Conservation (phyloP, 2,797 vertebrate species). For the Ctenosaura bakeri region DNA sequence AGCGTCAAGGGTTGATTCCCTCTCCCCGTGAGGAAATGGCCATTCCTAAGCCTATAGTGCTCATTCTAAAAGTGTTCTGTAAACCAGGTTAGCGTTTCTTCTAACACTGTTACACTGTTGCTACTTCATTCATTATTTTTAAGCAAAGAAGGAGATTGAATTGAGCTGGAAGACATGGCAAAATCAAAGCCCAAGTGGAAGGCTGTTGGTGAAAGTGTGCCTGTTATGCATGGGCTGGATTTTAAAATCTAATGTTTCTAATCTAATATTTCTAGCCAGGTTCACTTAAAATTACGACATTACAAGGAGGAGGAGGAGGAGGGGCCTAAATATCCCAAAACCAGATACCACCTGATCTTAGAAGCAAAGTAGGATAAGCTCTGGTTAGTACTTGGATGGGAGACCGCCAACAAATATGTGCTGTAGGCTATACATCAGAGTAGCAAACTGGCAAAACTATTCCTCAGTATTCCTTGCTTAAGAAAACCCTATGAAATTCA, state of each 20-base stretch:
- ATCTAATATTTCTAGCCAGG: neutral
- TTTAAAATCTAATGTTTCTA: constrained; percentile 3
- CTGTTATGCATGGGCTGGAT: neutral
- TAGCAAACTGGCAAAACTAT: no score
- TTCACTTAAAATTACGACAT: neutral
- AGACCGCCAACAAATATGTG: no score
- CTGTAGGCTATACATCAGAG: no score
- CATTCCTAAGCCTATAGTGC: constrained; percentile 29
- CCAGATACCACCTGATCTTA: no score
- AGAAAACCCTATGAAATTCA: no score
- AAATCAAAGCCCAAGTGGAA: constrained; percentile 38
- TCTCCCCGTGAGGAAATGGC: no score
- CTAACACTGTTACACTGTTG: neutral
- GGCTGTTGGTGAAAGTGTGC: no score
- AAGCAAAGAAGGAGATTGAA: constrained; percentile 33
- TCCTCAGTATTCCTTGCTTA: no score
- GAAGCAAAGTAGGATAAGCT: no score
- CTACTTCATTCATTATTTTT: constrained; percentile 48
- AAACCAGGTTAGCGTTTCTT: constrained; percentile 21
- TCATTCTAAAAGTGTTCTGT: neutral
- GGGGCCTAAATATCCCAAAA: no score
- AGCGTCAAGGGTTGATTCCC: no score
- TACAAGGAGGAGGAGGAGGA: neutral
- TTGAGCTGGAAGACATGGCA: constrained; percentile 47
- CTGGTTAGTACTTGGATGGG: no score